Evolutionary conservation across 2,113 vertebrate species (phyloP), one percentile per base, ranked within the genome.

Genomic region (Hemibagrus wyckioides): DNA sequence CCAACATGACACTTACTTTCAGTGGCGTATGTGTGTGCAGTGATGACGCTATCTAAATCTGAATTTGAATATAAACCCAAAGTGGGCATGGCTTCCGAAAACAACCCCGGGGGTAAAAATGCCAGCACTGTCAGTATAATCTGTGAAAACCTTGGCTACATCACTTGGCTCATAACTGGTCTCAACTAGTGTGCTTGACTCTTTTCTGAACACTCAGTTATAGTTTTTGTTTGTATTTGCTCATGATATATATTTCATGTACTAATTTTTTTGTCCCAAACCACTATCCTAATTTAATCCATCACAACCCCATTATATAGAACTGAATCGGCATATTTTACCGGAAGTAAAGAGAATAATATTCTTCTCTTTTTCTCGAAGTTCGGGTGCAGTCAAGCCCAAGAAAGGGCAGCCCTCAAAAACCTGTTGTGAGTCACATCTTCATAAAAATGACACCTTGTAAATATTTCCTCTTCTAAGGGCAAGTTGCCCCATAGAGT

Each of bases 401-500:
- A 94, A 93, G 93, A 94, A 93, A 93, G 91, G 75, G 89, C 92
- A 91, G 89, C 92, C 91, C 94, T 94, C 93, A 91, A 94, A 93
- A 96, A 95, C 92, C 94, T 94, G 95, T 94, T 95, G 92, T 94
- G 94, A 94, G 93, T 93, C 92, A 92, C 91, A 90, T 84, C 90
- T 93, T 92, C 93, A 94, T 96, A 94, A 96, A 95, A 94, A 94
- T 95, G 90, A 95, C 94, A 95, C 94, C 94, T 95, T 94, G 87
- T 96, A 95, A 96, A 95, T 94, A 94, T 91, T 84, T 21, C 6
- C 19, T 69, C 41, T 14, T n/a, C 48, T 54, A 56, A 44, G 89
- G 91, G 93, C 93, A 90, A 89, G 91, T 94, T 93, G 92, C 91
- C 89, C 89, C 52, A 84, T 89, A 41, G 75, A 76, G 39, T 44